These are phyloP conservation scores for Pipistrellus pygmaeus DNA, from an alignment of 2,797 vertebrate genomes.

Conservation along the genomic window DNA sequence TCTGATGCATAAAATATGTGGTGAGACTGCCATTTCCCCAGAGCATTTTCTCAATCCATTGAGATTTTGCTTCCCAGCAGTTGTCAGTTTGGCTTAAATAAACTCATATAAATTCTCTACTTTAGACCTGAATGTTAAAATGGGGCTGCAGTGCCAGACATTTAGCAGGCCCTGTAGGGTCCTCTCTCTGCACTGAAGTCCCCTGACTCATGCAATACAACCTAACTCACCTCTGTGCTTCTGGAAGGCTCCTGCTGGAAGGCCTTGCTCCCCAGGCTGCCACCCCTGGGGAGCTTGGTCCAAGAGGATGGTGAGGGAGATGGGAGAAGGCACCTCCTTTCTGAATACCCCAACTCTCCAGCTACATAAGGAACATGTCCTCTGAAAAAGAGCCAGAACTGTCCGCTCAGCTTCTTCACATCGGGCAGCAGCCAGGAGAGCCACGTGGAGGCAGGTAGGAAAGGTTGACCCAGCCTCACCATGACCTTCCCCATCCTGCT, in stretches of 20 bases:
- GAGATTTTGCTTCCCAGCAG: background rate
- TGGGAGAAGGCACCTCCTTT: background rate
- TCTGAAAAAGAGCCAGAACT: background rate
- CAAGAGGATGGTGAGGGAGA: background rate
- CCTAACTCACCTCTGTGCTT: background rate
- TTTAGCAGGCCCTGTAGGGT: background rate
- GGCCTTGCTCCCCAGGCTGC: background rate
- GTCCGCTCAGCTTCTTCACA: background rate
- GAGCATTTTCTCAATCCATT: background rate
- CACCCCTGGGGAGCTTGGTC: background rate
- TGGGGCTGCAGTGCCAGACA: background rate
- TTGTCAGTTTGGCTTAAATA: background rate
- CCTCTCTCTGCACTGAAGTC: background rate
- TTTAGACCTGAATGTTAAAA: background rate
- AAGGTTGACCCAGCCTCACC: background rate
- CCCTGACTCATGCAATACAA: background rate
- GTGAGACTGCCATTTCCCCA: background rate
- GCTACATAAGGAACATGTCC: background rate
- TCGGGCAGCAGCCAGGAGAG: background rate
- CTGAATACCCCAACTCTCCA: rapidly evolving
- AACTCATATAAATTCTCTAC: background rate
- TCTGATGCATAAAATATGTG: background rate
- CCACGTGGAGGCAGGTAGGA: background rate
- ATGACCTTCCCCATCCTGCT: background rate
- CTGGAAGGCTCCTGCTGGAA: too few species aligned